Evolutionary conservation across 2,888 invertebrate species (phyloP).

Genomic region (Osedax frankpressi): DNA sequence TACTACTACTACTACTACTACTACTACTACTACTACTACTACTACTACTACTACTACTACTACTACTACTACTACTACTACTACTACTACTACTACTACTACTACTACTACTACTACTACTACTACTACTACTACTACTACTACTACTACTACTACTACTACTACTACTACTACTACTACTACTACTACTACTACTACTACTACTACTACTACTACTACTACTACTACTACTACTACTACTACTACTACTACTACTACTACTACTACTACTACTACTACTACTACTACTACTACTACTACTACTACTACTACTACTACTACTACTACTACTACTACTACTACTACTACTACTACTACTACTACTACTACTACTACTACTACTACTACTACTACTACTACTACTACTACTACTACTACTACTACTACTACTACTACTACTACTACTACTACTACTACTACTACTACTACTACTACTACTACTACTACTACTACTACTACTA

Average conservation of each 20-base stretch:
- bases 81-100: neutral
- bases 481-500: constrained; percentile 11
- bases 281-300: constrained; percentile 5
- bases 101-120: constrained; percentile 6
- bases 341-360: neutral
- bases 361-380: neutral
- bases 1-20: constrained; percentile 2
- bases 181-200: neutral
- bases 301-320: neutral
- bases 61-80: constrained; percentile 9
- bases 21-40: constrained; percentile 4
- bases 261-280: neutral
- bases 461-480: constrained; percentile 9
- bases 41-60: constrained; percentile 9
- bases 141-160: constrained; percentile 13
- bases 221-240: constrained; percentile 6
- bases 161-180: constrained; percentile 11
- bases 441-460: constrained; percentile 7
- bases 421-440: neutral
- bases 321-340: neutral
- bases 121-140: constrained; percentile 13
- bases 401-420: constrained; percentile 1
- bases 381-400: neutral
- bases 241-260: constrained; percentile 3
- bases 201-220: constrained; percentile 3